Conservation (phyloP, 2,113 vertebrate genomes). For the Eulemur rufifrons region DNA sequence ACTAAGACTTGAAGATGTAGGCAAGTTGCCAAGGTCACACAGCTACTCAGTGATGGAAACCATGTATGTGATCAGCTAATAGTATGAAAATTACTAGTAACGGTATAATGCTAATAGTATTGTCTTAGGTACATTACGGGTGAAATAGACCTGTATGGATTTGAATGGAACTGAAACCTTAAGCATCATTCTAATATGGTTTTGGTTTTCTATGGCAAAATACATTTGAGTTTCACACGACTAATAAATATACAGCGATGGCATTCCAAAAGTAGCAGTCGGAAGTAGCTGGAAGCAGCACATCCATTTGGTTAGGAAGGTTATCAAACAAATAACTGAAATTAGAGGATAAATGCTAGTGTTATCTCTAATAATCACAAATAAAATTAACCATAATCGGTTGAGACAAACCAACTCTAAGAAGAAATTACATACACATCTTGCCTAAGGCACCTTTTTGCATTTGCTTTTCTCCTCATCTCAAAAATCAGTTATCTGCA, state of each 20-base stretch:
- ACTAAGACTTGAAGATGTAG: background rate
- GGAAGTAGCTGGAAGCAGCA: background rate
- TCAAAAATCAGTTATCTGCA: conserved; percentile 5
- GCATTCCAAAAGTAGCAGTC: background rate
- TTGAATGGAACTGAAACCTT: background rate
- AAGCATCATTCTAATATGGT: background rate
- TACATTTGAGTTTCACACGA: conserved; percentile 19
- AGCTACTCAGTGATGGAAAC: background rate
- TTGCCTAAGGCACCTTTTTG: background rate
- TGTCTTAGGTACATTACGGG: background rate
- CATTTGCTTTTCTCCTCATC: conserved; percentile 11
- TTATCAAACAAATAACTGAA: background rate
- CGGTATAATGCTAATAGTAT: background rate
- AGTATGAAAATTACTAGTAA: background rate
- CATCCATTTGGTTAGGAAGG: background rate
- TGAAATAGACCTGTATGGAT: background rate
- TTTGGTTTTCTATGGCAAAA: conserved; percentile 15
- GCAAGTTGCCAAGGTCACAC: background rate
- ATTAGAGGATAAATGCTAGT: background rate
- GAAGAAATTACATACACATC: background rate
- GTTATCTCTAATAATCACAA: conserved; percentile 21
- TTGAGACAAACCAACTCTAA: background rate
- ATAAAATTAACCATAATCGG: background rate
- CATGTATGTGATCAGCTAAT: background rate
- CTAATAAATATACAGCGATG: background rate